Percentiles rank a stretch among this genome's conserved stretches.
These are phyloP conservation scores for Hypsopygia costalis DNA, from an alignment of 2,888 invertebrate species.

Conservation along the genomic window DNA sequence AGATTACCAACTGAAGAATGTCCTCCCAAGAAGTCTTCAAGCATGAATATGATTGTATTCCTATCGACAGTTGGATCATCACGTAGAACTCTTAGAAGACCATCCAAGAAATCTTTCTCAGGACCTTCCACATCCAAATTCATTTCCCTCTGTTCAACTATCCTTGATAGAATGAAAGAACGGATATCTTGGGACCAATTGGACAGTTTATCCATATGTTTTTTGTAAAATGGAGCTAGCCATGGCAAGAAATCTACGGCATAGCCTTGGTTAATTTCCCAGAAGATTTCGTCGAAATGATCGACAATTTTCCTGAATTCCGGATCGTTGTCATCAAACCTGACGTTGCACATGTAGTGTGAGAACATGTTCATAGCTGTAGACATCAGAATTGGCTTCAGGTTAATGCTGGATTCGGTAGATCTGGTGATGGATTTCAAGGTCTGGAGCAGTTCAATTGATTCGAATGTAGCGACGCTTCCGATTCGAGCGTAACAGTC, in stretches of 20 bases:
- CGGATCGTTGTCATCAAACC: constrained; percentile 83
- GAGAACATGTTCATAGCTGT: constrained; percentile 92
- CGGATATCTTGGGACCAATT: constrained; percentile 86
- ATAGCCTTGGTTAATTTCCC: constrained; percentile 95
- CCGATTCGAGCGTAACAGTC: constrained; percentile 86
- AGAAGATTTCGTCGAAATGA: constrained; percentile 92
- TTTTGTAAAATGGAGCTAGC: constrained; percentile 86
- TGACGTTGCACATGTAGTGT: constrained; percentile 91
- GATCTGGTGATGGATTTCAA: constrained; percentile 63
- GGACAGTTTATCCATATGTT: constrained; percentile 84
- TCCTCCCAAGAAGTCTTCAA: constrained; percentile 93
- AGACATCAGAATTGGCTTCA: constrained; percentile 86
- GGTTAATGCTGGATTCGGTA: constrained; percentile 65
- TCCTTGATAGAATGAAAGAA: constrained; percentile 86
- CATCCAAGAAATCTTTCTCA: constrained; percentile 90
- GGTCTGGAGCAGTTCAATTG: constrained; percentile 80
- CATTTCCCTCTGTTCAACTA: constrained; percentile 81
- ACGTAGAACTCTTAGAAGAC: constrained; percentile 84
- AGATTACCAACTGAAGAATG: constrained; percentile 93
- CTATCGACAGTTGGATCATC: constrained; percentile 85
- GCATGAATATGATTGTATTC: constrained; percentile 89
- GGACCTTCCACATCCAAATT: constrained; percentile 80
- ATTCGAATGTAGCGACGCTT: constrained; percentile 85
- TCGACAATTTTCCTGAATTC: constrained; percentile 85
- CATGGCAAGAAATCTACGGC: constrained; percentile 93